Evolutionary conservation across 2,797 vertebrate genomes (phyloP).

Genomic region (Staurois parvus): DNA sequence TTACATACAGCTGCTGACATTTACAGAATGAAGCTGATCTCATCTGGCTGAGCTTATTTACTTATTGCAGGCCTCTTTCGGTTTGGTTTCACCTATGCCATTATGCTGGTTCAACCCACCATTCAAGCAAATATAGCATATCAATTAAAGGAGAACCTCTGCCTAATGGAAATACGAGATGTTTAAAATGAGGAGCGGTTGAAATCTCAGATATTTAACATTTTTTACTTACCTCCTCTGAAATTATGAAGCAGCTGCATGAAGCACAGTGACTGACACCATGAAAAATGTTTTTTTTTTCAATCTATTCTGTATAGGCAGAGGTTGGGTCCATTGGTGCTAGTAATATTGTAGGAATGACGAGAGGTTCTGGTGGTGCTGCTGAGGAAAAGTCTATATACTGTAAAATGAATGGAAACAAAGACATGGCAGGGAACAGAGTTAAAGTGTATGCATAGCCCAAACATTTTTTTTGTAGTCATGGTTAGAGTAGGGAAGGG

Average conservation of each 20-base stretch:
- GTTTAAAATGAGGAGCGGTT: neutral
- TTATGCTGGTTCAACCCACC: neutral
- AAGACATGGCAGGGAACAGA: too few relatives aligned
- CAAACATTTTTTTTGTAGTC: too few relatives aligned
- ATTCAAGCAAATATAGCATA: neutral
- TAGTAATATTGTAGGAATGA: too few relatives aligned
- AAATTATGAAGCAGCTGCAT: neutral
- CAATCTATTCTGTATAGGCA: too few relatives aligned
- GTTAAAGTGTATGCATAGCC: too few relatives aligned
- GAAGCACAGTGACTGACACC: too few relatives aligned
- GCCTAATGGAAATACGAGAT: neutral
- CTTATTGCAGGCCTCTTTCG: neutral
- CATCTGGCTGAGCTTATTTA: slow-evolving; percentile 19
- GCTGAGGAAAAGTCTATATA: too few relatives aligned
- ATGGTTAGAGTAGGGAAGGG: too few relatives aligned
- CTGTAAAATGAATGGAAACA: too few relatives aligned
- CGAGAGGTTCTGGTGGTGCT: too few relatives aligned
- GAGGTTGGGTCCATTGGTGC: too few relatives aligned
- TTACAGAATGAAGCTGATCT: slow-evolving; percentile 10
- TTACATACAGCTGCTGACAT: slow-evolving; percentile 48
- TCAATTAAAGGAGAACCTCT: neutral
- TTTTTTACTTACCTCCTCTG: neutral
- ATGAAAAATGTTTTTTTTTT: too few relatives aligned
- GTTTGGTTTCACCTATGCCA: neutral
- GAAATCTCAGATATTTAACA: neutral